phyloP scores from a whole-genome alignment of 2,113 vertebrate species.

The Peromyscus polionotus region DNA sequence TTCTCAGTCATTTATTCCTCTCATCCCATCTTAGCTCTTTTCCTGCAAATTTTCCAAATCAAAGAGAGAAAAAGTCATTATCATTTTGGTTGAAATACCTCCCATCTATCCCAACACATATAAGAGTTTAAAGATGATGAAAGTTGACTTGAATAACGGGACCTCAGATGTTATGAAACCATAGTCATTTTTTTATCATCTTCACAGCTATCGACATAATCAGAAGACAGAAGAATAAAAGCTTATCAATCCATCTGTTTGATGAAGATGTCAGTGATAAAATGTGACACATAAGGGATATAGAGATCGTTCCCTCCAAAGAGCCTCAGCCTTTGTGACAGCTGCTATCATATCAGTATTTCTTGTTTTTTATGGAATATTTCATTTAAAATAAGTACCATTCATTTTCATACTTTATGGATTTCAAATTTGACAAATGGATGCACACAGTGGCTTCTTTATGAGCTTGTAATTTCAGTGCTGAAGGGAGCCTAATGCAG shows the following conservation, averaged over 20 bases:
- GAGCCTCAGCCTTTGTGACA: not conserved
- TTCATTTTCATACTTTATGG: slow-evolving; percentile 30
- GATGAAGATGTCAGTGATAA: not conserved
- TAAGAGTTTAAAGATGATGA: not conserved
- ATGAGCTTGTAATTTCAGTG: not conserved
- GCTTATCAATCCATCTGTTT: not conserved
- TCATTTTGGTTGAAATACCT: not conserved
- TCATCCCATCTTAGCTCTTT: not conserved
- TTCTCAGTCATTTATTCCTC: not conserved
- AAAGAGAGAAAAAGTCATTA: not conserved
- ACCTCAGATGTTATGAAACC: not conserved
- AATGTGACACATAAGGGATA: not conserved
- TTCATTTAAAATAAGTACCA: not conserved
- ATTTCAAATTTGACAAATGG: slow-evolving; percentile 52
- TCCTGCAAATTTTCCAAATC: not conserved
- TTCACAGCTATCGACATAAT: not conserved
- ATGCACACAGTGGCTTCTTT: not conserved
- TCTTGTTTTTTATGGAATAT: not conserved
- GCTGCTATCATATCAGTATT: not conserved
- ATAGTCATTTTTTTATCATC: not conserved
- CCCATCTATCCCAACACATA: not conserved
- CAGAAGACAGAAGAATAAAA: not conserved
- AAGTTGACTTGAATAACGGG: not conserved
- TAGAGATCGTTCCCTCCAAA: not conserved
- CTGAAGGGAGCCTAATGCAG: not conserved